Evolutionary conservation across 2,888 invertebrate species (phyloP).

Genomic region (Emmelina monodactyla): DNA sequence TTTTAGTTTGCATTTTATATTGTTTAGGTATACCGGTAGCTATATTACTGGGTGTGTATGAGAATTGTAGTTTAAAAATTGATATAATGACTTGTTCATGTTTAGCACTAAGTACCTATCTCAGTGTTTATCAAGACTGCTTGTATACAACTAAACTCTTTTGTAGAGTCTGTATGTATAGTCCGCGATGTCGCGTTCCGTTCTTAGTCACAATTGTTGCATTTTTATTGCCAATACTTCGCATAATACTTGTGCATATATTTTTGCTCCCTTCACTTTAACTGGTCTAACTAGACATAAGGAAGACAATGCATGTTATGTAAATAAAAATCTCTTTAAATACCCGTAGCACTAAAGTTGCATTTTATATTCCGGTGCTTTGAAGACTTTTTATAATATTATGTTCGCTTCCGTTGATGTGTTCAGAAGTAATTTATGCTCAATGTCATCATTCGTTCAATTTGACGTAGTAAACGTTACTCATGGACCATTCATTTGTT

Average conservation of each 20-base stretch:
- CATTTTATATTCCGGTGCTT: slow-evolving; percentile 30
- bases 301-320: slow-evolving; percentile 11
- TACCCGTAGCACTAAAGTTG: slow-evolving; percentile 18
- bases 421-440: slow-evolving; percentile 54
- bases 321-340: slow-evolving; percentile 15
- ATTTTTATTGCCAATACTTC: slow-evolving; percentile 60
- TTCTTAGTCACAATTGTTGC: slow-evolving; percentile 62
- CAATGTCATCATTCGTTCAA: slow-evolving; percentile 41
- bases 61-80: slow-evolving; percentile 49
- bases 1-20: slow-evolving; percentile 66
- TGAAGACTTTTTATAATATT: slow-evolving; percentile 23
- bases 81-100: slow-evolving; percentile 48
- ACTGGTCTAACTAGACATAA: slow-evolving; percentile 44
- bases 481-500: no score
- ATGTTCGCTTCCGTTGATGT: slow-evolving; percentile 53
- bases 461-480: no score
- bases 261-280: slow-evolving; percentile 32
- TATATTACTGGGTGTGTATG: slow-evolving; percentile 47
- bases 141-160: slow-evolving; percentile 60
- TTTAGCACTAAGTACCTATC: slow-evolving; percentile 60
- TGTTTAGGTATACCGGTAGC: slow-evolving; percentile 36
- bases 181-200: slow-evolving; percentile 14
- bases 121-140: slow-evolving; percentile 66
- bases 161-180: slow-evolving; percentile 33
- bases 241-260: slow-evolving; percentile 44